Conservation (phyloP, 1,140 invertebrate genomes). For the Helicoverpa armigera region DNA sequence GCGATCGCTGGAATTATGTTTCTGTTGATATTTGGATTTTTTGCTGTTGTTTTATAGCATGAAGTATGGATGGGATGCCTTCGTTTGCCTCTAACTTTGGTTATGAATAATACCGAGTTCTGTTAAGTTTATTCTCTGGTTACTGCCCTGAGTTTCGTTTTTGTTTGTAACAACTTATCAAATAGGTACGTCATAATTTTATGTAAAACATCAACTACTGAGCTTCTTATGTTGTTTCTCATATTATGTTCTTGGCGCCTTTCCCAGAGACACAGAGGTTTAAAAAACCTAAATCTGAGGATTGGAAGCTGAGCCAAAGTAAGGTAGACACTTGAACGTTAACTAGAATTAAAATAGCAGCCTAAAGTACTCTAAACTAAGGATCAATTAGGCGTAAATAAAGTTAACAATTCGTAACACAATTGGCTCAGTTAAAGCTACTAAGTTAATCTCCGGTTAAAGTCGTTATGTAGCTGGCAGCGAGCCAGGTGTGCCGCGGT, state of each 20-base stretch:
- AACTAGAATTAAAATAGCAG: not conserved
- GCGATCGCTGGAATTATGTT: slow-evolving; percentile 48
- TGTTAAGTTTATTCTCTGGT: not conserved
- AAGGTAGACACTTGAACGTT: too few species aligned
- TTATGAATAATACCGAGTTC: not conserved
- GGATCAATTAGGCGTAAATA: slow-evolving; percentile 28
- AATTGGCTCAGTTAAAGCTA: slow-evolving; percentile 27
- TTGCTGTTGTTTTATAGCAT: not conserved
- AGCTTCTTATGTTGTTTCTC: too few species aligned
- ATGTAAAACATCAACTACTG: too few species aligned
- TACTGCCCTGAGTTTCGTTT: not conserved
- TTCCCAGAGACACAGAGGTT: too few species aligned
- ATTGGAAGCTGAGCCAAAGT: too few species aligned
- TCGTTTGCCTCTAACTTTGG: not conserved
- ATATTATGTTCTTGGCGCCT: too few species aligned
- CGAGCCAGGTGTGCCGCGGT: not conserved
- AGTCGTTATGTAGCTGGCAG: slow-evolving; percentile 21
- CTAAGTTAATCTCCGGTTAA: slow-evolving; percentile 37
- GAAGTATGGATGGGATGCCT: slow-evolving; percentile 13
- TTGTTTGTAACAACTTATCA: too few species aligned
- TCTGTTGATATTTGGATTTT: slow-evolving; percentile 36
- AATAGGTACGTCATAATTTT: too few species aligned
- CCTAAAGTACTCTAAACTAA: slow-evolving; percentile 14
- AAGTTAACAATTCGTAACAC: slow-evolving; percentile 34
- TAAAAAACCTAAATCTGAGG: too few species aligned